Evolutionary conservation across 2,797 vertebrate genomes (phyloP), one percentile per base, ranked within the genome.

Genomic region (Myiothlypis chrysogaster): DNA sequence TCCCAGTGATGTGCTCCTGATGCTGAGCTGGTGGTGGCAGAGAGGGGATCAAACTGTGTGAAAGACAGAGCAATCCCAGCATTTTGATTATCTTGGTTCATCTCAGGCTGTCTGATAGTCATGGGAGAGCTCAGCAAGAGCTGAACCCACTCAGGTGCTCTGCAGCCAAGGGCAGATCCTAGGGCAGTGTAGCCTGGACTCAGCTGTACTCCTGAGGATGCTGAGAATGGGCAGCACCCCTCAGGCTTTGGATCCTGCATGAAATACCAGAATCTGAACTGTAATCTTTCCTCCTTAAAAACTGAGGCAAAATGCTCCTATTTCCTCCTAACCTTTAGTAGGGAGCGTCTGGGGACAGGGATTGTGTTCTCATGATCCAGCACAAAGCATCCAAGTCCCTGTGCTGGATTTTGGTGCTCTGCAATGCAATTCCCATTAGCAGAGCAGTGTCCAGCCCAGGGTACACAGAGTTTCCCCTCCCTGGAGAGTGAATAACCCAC

Each of bases 371-470:
- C 6, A 23, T 5, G 8, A 2, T 14, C 12, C 49, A 32, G 41
- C 49, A 66, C 8, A 12, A 35, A 46, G 32, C 9, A 28, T 1
- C 7, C 12, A 5, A 47, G 39, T 49, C 6, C 35, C 43, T 1
- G 0, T 55, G 21, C n/a, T 41, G 43, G n/a, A 53, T n/a, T 86
- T 9, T 24, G 16, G 10, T 25, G 39, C 30, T 61, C 57, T 41
- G 28, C 39, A 63, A 3, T 23, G 32, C 34, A 52, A 15, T 52
- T 49, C n/a, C 70, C 5, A 0, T 19, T 34, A 41, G 9, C 0
- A 4, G 22, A 0, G 0, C 25, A 32, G 35, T 1, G 17, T 30
- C 37, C 14, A 1, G 49, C 71, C 60, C 22, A n/a, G 59, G 35
- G 41, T 5, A 52, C 9, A 2, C 20, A 47, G n/a, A 5, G 14